Evolutionary conservation across 2,113 vertebrate species (phyloP).

Genomic region (Calyptomena viridis): DNA sequence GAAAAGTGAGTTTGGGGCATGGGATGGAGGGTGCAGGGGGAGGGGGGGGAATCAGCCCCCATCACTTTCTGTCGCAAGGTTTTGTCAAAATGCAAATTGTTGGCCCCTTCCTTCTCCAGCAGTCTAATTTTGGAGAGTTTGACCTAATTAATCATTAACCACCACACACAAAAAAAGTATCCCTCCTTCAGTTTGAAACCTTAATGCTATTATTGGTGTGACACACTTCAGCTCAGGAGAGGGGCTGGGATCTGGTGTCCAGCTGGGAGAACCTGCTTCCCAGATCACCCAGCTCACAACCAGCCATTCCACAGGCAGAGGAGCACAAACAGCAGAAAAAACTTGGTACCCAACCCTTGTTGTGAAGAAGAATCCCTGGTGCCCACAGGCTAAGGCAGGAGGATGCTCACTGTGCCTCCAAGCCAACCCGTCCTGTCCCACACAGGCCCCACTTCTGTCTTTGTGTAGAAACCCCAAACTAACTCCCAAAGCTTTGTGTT

Average conservation of each 20-base stretch:
- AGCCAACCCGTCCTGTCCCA: background rate
- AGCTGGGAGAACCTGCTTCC: background rate
- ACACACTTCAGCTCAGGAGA: slow-evolving; percentile 46
- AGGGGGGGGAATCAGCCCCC: background rate
- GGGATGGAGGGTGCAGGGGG: accelerated
- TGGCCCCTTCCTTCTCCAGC: background rate
- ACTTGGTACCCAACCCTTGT: accelerated
- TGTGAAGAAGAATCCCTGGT: accelerated
- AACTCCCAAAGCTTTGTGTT: background rate
- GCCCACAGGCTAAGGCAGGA: background rate
- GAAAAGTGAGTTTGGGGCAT: background rate
- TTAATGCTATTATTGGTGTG: slow-evolving; percentile 50
- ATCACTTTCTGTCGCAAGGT: background rate
- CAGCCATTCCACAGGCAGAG: background rate
- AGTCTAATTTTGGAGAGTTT: slow-evolving; percentile 69
- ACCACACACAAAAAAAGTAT: background rate
- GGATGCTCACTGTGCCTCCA: accelerated
- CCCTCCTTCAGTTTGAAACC: slow-evolving; percentile 27
- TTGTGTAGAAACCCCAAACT: background rate
- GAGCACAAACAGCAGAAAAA: background rate
- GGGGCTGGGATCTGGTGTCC: background rate
- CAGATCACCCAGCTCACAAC: background rate
- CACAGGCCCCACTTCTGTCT: accelerated
- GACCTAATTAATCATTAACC: slow-evolving; percentile 75
- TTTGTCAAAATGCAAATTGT: background rate